Conservation (phyloP, 2,888 invertebrate genomes). For the Hecatera dysodea region DNA sequence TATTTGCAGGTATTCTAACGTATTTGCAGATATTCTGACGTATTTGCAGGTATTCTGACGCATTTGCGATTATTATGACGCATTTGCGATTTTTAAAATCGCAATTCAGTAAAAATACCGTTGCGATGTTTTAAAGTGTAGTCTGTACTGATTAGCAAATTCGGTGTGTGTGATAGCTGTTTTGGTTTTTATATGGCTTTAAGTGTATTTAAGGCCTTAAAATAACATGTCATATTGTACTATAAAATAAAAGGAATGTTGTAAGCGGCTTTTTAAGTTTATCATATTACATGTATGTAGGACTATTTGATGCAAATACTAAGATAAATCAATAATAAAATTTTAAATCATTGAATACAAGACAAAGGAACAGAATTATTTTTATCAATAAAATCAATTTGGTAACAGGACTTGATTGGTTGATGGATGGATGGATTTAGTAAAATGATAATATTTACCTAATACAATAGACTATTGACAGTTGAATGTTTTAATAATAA, state of each 20-base stretch:
- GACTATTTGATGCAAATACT: constrained; percentile 3
- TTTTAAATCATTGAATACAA: neutral
- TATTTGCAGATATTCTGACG: constrained; percentile 4
- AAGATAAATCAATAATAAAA: neutral
- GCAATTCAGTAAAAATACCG: constrained; percentile 16
- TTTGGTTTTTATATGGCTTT: constrained; percentile 42
- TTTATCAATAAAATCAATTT: neutral
- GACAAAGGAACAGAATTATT: neutral
- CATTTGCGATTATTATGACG: constrained; percentile 5
- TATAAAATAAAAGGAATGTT: constrained; percentile 26
- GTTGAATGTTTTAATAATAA: neutral
- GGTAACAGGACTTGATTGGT: too few species aligned
- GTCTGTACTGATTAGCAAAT: constrained; percentile 43
- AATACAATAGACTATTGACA: neutral
- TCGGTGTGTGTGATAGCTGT: constrained; percentile 47
- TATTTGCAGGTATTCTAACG: constrained; percentile 11
- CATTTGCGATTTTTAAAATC: constrained; percentile 8
- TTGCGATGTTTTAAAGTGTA: constrained; percentile 32
- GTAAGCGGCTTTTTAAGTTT: constrained; percentile 8
- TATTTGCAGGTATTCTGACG: neutral
- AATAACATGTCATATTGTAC: constrained; percentile 48
- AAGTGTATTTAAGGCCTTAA: constrained; percentile 58
- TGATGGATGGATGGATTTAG: too few species aligned
- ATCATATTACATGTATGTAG: neutral
- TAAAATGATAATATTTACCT: neutral